Percentiles rank a stretch among this genome's conserved stretches.
phyloP scores from a whole-genome alignment of 2,888 invertebrate genomes.

The Cephus nigrinus region DNA sequence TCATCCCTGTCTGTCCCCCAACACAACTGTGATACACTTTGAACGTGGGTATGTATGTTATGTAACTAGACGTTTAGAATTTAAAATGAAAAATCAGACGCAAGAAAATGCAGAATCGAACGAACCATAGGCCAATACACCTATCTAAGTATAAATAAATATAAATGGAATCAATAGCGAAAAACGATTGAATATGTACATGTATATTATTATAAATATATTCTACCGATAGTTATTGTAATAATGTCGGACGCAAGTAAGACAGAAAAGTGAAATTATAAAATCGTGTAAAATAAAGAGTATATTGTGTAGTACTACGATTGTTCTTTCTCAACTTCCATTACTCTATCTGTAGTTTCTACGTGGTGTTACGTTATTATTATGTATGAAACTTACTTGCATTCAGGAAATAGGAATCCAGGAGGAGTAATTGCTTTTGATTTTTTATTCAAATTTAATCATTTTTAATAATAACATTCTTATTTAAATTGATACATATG shows the following conservation, averaged over 20 bases:
- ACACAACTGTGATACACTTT: conserved; percentile 65
- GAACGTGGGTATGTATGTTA: conserved; percentile 54
- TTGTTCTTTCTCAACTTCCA: not conserved
- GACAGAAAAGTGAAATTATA: conserved; percentile 51
- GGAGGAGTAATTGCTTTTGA: not conserved
- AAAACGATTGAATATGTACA: conserved; percentile 55
- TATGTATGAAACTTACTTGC: not conserved
- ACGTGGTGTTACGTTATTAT: not conserved
- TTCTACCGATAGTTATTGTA: conserved; percentile 59
- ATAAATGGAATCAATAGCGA: conserved; percentile 52
- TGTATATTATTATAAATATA: conserved; percentile 65
- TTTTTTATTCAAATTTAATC: not conserved
- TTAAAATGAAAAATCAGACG: conserved; percentile 41
- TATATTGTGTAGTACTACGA: conserved; percentile 56
- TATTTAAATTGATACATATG: not conserved
- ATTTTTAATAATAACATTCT: not conserved
- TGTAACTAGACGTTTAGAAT: conserved; percentile 60
- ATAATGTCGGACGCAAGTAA: conserved; percentile 49
- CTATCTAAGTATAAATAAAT: conserved; percentile 41
- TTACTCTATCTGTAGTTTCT: not conserved
- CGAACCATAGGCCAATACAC: conserved; percentile 48
- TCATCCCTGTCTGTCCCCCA: conserved; percentile 54
- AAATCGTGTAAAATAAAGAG: conserved; percentile 61
- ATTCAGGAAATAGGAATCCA: not conserved
- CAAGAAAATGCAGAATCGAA: conserved; percentile 49